Conservation (phyloP, 2,888 invertebrate genomes). For the Eupithecia abbreviata region DNA sequence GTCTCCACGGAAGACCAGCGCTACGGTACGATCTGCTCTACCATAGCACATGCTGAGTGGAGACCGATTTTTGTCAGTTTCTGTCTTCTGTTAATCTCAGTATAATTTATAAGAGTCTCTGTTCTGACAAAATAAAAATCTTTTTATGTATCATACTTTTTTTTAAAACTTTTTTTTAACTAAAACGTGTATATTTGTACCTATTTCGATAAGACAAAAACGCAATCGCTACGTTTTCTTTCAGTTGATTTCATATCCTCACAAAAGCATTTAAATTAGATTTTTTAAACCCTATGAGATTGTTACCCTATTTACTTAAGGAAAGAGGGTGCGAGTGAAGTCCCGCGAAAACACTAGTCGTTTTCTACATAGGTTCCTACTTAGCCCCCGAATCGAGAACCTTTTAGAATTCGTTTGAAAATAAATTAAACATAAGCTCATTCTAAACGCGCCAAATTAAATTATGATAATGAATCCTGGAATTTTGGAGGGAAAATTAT, state of each 20-base stretch:
- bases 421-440: constrained; percentile 21
- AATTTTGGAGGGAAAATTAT: constrained; percentile 18
- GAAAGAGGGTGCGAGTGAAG: not conserved
- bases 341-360: not conserved
- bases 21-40: too few species aligned
- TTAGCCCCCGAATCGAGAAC: constrained; percentile 6
- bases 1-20: too few species aligned
- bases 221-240: too few species aligned
- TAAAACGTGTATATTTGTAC: too few species aligned
- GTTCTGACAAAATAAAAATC: too few species aligned
- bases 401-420: constrained; percentile 14
- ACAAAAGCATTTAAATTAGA: not conserved
- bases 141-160: too few species aligned
- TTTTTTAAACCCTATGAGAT: not conserved
- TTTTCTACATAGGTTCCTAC: constrained; percentile 6
- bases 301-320: not conserved
- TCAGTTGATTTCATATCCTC: not conserved
- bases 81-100: too few species aligned
- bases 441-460: constrained; percentile 23
- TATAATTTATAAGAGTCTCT: too few species aligned
- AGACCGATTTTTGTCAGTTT: too few species aligned
- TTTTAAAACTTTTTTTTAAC: too few species aligned
- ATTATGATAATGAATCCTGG: constrained; percentile 29
- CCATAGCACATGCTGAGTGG: too few species aligned
- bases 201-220: too few species aligned